These are phyloP conservation scores for Patella ulyssiponensis DNA, from an alignment of 2,888 invertebrate genomes.

Conservation along the genomic window DNA sequence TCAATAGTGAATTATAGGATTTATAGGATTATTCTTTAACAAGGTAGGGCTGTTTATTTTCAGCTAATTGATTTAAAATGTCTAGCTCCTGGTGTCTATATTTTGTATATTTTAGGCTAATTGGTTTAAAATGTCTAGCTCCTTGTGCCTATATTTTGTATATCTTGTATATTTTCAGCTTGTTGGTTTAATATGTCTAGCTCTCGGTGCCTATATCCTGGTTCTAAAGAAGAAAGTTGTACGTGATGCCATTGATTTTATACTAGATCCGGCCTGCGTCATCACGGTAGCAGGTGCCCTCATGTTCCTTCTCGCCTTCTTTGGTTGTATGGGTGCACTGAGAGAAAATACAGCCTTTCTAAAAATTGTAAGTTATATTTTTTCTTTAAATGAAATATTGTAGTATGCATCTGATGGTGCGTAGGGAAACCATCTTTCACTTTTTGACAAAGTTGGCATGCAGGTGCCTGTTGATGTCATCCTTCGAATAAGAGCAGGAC, in stretches of 20 bases:
- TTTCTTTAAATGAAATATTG: constrained; percentile 3
- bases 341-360: constrained; percentile 65
- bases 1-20: too few species aligned
- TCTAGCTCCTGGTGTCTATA: too few species aligned
- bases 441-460: too few species aligned
- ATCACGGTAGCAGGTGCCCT: constrained; percentile 62
- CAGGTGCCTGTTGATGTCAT: too few species aligned
- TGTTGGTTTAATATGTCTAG: constrained; percentile 51
- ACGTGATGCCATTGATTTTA: constrained; percentile 62
- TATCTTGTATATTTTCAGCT: constrained; percentile 49
- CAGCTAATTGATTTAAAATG: too few species aligned
- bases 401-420: background rate
- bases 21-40: too few species aligned
- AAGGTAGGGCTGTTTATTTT: too few species aligned
- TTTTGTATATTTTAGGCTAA: too few species aligned
- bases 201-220: constrained; percentile 61
- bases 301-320: constrained; percentile 56
- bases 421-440: too few species aligned
- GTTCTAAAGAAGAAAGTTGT: constrained; percentile 62
- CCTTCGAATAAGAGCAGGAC: too few species aligned
- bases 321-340: constrained; percentile 66
- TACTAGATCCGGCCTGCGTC: constrained; percentile 67
- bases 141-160: constrained; percentile 35
- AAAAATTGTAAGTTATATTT: constrained; percentile 55
- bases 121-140: constrained; percentile 34